These are phyloP conservation scores for Ctenosaura bakeri DNA, from an alignment of 2,797 vertebrate genomes.

Conservation along the genomic window DNA sequence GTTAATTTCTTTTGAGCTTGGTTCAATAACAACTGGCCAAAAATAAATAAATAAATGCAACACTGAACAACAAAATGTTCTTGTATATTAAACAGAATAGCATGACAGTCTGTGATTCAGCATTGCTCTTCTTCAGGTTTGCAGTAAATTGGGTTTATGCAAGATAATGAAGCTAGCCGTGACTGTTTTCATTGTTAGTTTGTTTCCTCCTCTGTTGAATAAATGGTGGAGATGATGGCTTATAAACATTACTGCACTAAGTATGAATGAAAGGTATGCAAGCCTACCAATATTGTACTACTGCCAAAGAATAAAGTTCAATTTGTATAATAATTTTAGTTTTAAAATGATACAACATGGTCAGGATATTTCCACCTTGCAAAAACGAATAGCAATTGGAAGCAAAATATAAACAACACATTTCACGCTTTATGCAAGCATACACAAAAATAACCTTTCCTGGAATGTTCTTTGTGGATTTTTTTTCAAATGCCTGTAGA, in stretches of 20 bases:
- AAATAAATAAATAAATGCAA: conserved; percentile 12
- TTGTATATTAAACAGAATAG: conserved; percentile 26
- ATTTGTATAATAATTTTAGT: not conserved
- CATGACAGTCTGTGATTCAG: conserved; percentile 36
- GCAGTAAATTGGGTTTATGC: conserved; percentile 26
- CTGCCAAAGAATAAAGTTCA: conserved; percentile 26
- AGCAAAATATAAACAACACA: not conserved
- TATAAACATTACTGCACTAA: conserved; percentile 43
- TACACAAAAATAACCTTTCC: not conserved
- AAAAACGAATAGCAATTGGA: not conserved
- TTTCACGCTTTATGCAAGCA: not conserved
- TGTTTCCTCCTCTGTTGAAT: conserved; percentile 42
- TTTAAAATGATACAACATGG: conserved; percentile 36
- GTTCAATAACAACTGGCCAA: not conserved
- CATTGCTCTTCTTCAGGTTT: conserved; percentile 26
- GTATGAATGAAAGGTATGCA: conserved; percentile 49
- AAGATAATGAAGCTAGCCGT: conserved; percentile 41
- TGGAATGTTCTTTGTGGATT: not conserved
- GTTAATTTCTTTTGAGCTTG: conserved; percentile 28
- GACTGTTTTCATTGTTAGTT: conserved; percentile 45
- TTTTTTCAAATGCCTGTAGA: not conserved
- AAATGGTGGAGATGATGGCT: conserved; percentile 19
- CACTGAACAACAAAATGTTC: not conserved
- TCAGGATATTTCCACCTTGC: not conserved
- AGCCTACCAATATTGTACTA: conserved; percentile 22